Conservation (phyloP, 2,888 invertebrate genomes). For the Drosophila antonietae region DNA sequence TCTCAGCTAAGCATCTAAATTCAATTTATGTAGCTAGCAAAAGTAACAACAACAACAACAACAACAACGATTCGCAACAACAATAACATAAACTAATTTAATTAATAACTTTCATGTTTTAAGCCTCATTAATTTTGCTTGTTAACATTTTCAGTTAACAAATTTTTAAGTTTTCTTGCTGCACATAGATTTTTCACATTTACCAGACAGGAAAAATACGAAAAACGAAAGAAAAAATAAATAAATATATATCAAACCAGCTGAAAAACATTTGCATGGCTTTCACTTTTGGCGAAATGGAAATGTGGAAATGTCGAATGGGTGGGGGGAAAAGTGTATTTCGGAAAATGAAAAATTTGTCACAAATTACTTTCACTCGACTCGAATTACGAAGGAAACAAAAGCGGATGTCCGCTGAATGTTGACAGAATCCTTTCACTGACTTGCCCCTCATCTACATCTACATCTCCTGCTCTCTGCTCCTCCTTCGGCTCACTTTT, state of each 20-base stretch:
- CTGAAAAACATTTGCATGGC: constrained; percentile 77
- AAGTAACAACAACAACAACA: constrained; percentile 18
- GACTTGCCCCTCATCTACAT: constrained; percentile 2
- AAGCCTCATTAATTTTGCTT: constrained; percentile 76
- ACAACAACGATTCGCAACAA: constrained; percentile 2
- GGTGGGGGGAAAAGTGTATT: constrained; percentile 20
- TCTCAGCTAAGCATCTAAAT: constrained; percentile 65
- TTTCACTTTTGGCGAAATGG: constrained; percentile 59
- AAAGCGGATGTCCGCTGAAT: constrained; percentile 42
- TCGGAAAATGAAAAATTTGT: constrained; percentile 63
- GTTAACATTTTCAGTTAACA: constrained; percentile 72
- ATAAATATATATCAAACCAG: constrained; percentile 44
- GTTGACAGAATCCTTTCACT: constrained; percentile 76
- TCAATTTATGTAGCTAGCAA: constrained; percentile 34
- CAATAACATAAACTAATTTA: constrained; percentile 16
- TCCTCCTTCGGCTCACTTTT: neutral
- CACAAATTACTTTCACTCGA: constrained; percentile 78
- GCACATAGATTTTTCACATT: constrained; percentile 29
- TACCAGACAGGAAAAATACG: constrained; percentile 32
- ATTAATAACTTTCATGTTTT: constrained; percentile 55
- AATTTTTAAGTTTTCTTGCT: constrained; percentile 43
- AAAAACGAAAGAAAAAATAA: constrained; percentile 2
- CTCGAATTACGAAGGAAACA: constrained; percentile 53
- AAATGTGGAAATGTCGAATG: constrained; percentile 30
- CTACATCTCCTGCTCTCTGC: neutral